These are phyloP conservation scores for Eupithecia insigniata DNA, from an alignment of 2,888 invertebrate species.

Conservation along the genomic window DNA sequence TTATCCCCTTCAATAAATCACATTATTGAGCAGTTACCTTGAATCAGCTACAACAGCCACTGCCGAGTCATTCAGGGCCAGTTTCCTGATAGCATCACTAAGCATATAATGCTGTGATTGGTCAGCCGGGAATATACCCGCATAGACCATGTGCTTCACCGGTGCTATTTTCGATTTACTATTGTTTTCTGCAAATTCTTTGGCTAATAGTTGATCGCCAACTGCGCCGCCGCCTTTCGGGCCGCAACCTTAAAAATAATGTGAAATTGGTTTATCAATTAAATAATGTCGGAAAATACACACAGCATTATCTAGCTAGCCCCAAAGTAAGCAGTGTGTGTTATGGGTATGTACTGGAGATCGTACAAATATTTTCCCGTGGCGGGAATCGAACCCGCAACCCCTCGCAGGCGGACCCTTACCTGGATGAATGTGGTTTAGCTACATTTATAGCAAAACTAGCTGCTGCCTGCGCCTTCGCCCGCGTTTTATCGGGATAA, in stretches of 20 bases:
- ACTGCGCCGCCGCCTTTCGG: conserved; percentile 77
- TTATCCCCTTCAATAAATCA: background rate
- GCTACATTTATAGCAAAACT: too few species aligned
- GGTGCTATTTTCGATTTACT: conserved; percentile 54
- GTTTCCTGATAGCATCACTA: conserved; percentile 93
- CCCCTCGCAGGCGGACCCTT: too few species aligned
- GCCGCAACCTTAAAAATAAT: conserved; percentile 67
- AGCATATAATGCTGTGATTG: conserved; percentile 91
- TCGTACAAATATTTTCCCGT: background rate
- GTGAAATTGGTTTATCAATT: background rate
- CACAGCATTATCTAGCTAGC: too few species aligned
- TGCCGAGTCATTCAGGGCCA: conserved; percentile 97
- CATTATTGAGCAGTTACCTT: conserved; percentile 78
- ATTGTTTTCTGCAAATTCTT: conserved; percentile 58
- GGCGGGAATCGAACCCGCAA: background rate
- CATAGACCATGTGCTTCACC: conserved; percentile 80
- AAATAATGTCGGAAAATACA: too few species aligned
- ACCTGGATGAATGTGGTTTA: too few species aligned
- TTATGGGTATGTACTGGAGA: background rate
- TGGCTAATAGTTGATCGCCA: conserved; percentile 71
- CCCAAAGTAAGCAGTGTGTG: background rate
- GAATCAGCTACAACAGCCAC: conserved; percentile 92
- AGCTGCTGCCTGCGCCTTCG: too few species aligned
- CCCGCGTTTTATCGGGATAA: too few species aligned
- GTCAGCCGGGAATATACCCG: conserved; percentile 93